A percentile compares a stretch with the other conserved stretches of the same genome.
These are phyloP conservation scores for Corvus moneduloides DNA, from an alignment of 2,113 vertebrate species.

Conservation along the genomic window DNA sequence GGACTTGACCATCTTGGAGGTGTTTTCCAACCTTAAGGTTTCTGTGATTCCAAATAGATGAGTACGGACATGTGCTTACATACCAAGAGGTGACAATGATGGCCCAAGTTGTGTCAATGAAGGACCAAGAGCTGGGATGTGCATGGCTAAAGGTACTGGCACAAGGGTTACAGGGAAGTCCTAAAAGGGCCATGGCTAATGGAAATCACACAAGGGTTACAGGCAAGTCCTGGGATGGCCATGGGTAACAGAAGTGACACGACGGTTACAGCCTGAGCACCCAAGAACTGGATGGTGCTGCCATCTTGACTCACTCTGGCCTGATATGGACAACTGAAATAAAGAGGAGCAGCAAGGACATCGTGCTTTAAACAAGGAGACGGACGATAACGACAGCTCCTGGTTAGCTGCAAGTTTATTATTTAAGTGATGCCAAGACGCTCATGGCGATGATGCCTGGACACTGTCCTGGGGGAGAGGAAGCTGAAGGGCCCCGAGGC, in stretches of 20 bases:
- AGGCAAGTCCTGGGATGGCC: background rate
- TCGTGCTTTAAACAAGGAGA: background rate
- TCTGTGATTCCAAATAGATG: background rate
- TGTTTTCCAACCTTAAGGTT: background rate
- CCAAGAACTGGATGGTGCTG: background rate
- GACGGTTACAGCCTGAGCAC: fast-evolving
- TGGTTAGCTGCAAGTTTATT: background rate
- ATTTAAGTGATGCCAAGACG: background rate
- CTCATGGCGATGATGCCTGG: background rate
- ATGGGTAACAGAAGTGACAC: background rate
- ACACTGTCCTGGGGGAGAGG: background rate
- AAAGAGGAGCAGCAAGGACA: background rate
- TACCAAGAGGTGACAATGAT: background rate
- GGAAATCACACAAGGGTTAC: background rate
- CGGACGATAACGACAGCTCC: background rate
- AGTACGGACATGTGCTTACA: background rate
- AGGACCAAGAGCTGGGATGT: background rate
- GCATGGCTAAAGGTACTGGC: background rate
- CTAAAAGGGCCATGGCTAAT: fast-evolving
- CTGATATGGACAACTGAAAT: background rate
- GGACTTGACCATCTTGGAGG: background rate
- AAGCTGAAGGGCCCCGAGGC: background rate
- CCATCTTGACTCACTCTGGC: background rate
- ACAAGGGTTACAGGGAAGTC: background rate
- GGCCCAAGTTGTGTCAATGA: background rate